Percentiles rank a stretch among this genome's conserved stretches.
These are phyloP conservation scores for Camptogramma bilineatum DNA, from an alignment of 2,888 invertebrate genomes.

Conservation along the genomic window DNA sequence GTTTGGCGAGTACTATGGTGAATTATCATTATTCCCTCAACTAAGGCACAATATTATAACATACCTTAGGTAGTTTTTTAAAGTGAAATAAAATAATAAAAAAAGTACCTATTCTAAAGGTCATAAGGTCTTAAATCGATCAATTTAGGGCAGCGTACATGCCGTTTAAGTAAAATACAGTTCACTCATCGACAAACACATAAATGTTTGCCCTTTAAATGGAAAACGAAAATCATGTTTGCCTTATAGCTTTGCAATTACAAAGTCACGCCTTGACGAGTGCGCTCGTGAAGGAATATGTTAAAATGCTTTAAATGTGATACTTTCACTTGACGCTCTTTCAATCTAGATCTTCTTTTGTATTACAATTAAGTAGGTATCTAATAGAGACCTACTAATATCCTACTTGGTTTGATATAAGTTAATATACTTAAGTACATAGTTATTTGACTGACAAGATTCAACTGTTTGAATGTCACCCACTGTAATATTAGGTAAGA, in stretches of 20 bases:
- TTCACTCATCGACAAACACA: constrained; percentile 58
- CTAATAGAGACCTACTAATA: too few relatives aligned
- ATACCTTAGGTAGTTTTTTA: too few relatives aligned
- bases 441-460: too few relatives aligned
- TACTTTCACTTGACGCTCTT: not conserved
- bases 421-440: too few relatives aligned
- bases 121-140: constrained; percentile 13
- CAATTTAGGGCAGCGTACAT: not conserved
- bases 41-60: too few relatives aligned
- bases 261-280: constrained; percentile 45
- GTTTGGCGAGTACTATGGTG: too few relatives aligned
- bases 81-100: too few relatives aligned
- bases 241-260: constrained; percentile 66
- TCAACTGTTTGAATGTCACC: too few relatives aligned
- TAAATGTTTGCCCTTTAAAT: constrained; percentile 61
- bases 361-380: too few relatives aligned
- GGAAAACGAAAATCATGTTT: constrained; percentile 69
- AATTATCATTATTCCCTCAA: too few relatives aligned
- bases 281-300: constrained; percentile 8
- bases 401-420: too few relatives aligned
- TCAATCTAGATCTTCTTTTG: not conserved
- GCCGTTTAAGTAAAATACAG: constrained; percentile 43
- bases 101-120: not conserved
- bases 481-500: too few relatives aligned
- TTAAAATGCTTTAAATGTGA: constrained; percentile 4